Percentiles rank a stretch among this genome's conserved stretches.
phyloP scores from a whole-genome alignment of 2,888 invertebrate genomes.

The Orchestes rusci region DNA sequence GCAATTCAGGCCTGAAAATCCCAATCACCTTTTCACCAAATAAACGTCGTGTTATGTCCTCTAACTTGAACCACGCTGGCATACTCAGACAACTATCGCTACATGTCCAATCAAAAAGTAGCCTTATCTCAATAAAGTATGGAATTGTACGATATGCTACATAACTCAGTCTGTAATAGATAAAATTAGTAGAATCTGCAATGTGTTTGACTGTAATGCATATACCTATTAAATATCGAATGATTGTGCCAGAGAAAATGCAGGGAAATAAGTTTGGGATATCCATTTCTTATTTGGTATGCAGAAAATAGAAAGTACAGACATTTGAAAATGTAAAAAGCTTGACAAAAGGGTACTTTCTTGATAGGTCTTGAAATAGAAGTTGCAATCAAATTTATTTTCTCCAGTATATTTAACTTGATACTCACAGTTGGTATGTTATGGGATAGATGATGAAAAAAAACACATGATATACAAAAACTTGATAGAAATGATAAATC shows the following conservation, averaged over 20 bases:
- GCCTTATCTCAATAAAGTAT: conserved; percentile 17
- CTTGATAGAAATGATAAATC: conserved; percentile 16
- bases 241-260: conserved; percentile 17
- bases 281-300: conserved; percentile 20
- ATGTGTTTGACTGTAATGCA: too few species aligned
- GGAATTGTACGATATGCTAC: conserved; percentile 12
- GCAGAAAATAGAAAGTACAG: conserved; percentile 21
- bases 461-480: conserved; percentile 10
- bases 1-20: too few species aligned
- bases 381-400: too few species aligned
- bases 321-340: conserved; percentile 18
- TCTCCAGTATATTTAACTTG: too few species aligned
- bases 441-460: conserved; percentile 17
- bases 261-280: conserved; percentile 13
- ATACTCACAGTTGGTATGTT: too few species aligned
- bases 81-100: conserved; percentile 14
- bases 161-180: conserved; percentile 10
- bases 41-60: conserved; percentile 13
- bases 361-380: not conserved
- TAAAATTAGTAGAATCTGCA: too few species aligned
- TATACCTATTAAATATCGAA: conserved; percentile 8
- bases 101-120: conserved; percentile 19
- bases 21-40: conserved; percentile 15
- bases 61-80: conserved; percentile 19
- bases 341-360: conserved; percentile 6